A percentile compares a stretch with the other conserved stretches of the same genome.
Conservation (phyloP, 2,797 vertebrate genomes). For the Pitangus sulphuratus region DNA sequence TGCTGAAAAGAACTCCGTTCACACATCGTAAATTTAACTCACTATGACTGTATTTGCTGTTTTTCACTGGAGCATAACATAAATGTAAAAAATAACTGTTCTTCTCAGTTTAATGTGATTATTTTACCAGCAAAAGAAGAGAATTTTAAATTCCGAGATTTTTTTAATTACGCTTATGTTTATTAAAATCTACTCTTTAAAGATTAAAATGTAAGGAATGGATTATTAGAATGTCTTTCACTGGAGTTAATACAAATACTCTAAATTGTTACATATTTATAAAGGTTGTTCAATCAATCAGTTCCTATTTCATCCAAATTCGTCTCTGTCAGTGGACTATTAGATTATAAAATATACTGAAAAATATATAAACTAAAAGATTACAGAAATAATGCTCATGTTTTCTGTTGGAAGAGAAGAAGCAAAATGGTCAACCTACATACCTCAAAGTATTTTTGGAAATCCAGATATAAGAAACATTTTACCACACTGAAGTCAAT, state of each 20-base stretch:
- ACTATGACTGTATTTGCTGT: neutral
- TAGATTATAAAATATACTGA: neutral
- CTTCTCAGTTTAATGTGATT: neutral
- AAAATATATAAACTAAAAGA: neutral
- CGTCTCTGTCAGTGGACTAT: neutral
- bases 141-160: neutral
- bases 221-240: neutral
- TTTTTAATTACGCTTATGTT: fast-evolving
- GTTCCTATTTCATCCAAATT: neutral
- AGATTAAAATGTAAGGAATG: neutral
- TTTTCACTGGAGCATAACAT: neutral
- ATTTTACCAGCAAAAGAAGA: neutral
- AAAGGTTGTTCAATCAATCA: neutral
- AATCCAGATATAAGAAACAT: neutral
- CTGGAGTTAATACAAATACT: neutral
- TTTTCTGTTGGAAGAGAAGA: neutral
- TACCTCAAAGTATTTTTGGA: neutral
- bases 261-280: neutral
- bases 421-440: neutral
- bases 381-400: neutral
- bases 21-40: neutral
- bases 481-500: neutral
- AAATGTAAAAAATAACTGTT: neutral
- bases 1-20: neutral
- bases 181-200: neutral